Evolutionary conservation across 2,888 invertebrate species (phyloP), one percentile per base, ranked within the genome.

Genomic region (Oscheius sp.): DNA sequence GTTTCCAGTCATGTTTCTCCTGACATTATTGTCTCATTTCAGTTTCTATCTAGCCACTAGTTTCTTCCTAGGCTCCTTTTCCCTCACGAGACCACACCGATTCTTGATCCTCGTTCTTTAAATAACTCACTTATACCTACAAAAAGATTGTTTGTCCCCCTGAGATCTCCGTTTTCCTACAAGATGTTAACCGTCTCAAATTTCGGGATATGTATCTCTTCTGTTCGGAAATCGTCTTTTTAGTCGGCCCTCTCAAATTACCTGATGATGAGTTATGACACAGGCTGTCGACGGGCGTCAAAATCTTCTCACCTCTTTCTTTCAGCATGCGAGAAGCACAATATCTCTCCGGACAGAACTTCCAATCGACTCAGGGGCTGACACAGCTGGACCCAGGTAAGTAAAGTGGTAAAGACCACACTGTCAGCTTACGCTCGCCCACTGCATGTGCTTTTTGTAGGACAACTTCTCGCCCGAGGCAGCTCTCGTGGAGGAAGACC

Each of bases 311-410:
- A n/a, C n/a, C n/a, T n/a, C n/a, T n/a, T n/a, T 2, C 17, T 66
- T 67, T 57, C 72, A 81, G 81, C 79, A 81, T 81, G 80, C 75
- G 80, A 73, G 81, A 81, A 73, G 80, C 81, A 54, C 78, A 77
- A 68, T 76, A 78, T 74, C 80, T 75, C 75, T 75, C 76, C 68
- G 72, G 74, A 68, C 77, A 66, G 72, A 71, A 54, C 59, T 74
- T 66, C 69, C 56, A 8, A 12, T 59, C 56, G 61, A 45, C 44
- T 22, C 17, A 64, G 22, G 14, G 41, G 51, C 70, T 71, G 72
- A 80, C 67, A 67, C 80, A 73, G 71, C 76, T 79, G 77, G 77
- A 79, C 73, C 79, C 79, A 75, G 79, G 79, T 77, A 32, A 41
- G 68, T 32, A 64, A 9, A 26, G 59, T 50, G 5, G 12, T 28